Evolutionary conservation across 2,888 invertebrate species (phyloP).

Genomic region (Trichogramma evanescens): DNA sequence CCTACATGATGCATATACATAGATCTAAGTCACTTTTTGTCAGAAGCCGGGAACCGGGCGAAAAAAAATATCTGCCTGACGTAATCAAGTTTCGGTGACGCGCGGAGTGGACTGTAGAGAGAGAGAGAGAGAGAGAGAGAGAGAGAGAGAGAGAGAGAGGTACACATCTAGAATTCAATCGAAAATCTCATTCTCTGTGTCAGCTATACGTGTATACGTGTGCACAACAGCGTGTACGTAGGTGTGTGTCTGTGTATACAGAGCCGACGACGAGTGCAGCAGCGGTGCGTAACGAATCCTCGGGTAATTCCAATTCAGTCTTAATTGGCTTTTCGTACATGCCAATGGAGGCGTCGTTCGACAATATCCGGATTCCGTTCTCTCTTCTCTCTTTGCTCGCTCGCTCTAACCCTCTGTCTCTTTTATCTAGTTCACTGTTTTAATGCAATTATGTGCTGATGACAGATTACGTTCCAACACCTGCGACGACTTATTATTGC

Average conservation of each 20-base stretch:
- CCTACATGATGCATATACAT: no score
- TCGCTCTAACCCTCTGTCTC: not conserved
- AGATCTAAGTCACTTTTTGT: no score
- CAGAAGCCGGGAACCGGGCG: no score
- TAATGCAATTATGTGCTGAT: no score
- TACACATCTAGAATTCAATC: slow-evolving; percentile 1
- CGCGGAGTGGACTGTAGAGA: not conserved
- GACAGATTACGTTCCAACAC: no score
- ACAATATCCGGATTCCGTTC: no score
- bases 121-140: no score
- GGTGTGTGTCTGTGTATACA: no score
- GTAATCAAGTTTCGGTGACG: slow-evolving; percentile 5
- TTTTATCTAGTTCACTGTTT: not conserved
- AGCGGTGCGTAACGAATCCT: not conserved
- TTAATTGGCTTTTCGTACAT: slow-evolving; percentile 7
- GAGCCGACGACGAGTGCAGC: not conserved
- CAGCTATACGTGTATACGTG: no score
- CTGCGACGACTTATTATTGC: no score
- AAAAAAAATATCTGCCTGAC: not conserved
- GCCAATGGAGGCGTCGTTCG: not conserved
- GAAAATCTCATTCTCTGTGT: slow-evolving; percentile 10
- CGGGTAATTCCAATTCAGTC: not conserved
- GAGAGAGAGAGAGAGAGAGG: no score
- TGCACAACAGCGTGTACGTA: no score
- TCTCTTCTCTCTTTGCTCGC: not conserved